phyloP scores from a whole-genome alignment of 1,140 invertebrate genomes.

The Pteromalus puparum region DNA sequence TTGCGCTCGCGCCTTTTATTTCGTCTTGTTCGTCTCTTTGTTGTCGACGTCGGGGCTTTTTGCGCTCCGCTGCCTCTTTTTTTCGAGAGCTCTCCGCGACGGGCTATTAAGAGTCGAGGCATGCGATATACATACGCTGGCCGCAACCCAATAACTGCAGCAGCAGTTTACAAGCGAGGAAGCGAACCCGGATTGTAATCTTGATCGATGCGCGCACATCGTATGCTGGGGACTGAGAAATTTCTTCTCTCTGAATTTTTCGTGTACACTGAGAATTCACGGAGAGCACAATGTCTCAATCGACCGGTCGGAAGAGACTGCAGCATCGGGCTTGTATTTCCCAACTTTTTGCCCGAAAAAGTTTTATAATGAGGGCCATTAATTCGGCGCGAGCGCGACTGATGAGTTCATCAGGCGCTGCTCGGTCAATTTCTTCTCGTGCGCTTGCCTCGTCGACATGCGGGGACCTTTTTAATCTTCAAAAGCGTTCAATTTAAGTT shows the following conservation, averaged over 20 bases:
- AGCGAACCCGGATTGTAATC: background rate
- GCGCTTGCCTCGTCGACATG: background rate
- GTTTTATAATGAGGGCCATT: background rate
- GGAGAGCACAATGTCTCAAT: background rate
- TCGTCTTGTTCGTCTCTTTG: background rate
- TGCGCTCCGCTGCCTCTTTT: background rate
- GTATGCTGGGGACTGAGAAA: background rate
- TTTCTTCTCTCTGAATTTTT: background rate
- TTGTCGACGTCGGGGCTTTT: background rate
- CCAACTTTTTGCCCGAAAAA: background rate
- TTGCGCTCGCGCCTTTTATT: background rate
- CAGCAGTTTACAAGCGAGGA: background rate
- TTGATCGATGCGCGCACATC: background rate
- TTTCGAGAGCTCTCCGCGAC: background rate
- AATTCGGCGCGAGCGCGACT: slow-evolving; percentile 5
- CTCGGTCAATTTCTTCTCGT: background rate
- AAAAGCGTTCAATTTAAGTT: slow-evolving; percentile 14
- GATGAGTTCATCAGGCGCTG: background rate
- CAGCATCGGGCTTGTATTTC: background rate
- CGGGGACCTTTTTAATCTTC: background rate
- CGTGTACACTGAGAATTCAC: background rate
- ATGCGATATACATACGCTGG: background rate
- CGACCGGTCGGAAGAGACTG: background rate
- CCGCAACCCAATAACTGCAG: background rate
- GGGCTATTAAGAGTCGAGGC: background rate